phyloP scores from a whole-genome alignment of 2,888 invertebrate genomes.

The Bombylius discolor region DNA sequence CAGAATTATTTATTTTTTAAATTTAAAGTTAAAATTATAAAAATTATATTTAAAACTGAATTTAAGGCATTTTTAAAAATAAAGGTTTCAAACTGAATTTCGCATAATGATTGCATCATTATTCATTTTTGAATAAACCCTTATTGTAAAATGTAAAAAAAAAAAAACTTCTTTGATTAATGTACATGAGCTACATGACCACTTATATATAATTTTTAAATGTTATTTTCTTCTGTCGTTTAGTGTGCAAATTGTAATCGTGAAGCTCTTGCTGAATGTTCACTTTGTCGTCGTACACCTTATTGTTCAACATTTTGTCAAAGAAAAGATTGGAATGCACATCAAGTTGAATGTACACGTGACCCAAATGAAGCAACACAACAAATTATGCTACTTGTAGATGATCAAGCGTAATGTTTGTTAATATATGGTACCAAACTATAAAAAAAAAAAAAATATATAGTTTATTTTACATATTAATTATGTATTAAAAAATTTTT shows the following conservation, averaged over 20 bases:
- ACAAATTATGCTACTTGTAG: conserved; percentile 77
- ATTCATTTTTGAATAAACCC: too few relatives aligned
- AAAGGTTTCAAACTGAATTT: too few relatives aligned
- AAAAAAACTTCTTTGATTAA: neutral
- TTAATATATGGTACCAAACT: too few relatives aligned
- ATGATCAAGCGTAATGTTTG: conserved; percentile 44
- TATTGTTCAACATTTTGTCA: conserved; percentile 86
- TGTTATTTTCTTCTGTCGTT: conserved; percentile 11
- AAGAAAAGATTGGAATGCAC: conserved; percentile 77
- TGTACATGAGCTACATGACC: neutral
- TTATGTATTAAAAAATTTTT: too few relatives aligned
- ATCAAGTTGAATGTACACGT: conserved; percentile 72
- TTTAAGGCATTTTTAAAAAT: too few relatives aligned
- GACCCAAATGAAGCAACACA: conserved; percentile 56
- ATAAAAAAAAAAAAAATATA: too few relatives aligned
- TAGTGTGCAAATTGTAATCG: conserved; percentile 84
- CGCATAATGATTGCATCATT: too few relatives aligned
- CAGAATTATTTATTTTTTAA: too few relatives aligned
- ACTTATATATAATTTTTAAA: neutral
- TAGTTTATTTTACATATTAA: too few relatives aligned
- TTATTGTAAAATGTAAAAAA: too few relatives aligned
- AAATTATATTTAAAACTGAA: too few relatives aligned
- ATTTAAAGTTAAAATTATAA: too few relatives aligned
- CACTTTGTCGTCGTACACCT: conserved; percentile 70
- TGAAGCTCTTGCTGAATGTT: conserved; percentile 77